A percentile compares a stretch with the other conserved stretches of the same genome.
Conservation (phyloP, 2,888 invertebrate species). For the Mesorhabditis spiculigera region DNA sequence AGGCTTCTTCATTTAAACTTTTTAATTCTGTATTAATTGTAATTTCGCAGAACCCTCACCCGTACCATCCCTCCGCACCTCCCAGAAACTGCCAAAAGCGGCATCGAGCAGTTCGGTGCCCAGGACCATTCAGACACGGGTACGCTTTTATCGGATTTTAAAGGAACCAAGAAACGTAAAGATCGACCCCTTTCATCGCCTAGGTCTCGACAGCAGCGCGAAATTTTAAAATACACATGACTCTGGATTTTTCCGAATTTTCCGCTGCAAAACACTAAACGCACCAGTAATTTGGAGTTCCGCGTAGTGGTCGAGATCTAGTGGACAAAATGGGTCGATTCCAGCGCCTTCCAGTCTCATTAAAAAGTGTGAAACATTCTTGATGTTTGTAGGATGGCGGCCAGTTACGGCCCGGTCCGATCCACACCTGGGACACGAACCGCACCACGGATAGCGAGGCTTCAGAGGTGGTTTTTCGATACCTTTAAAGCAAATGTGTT, state of each 20-base stretch:
- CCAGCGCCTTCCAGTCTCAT: too few species aligned
- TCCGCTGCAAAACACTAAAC: too few species aligned
- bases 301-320: too few species aligned
- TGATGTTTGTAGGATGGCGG: constrained; percentile 47
- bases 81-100: constrained; percentile 37
- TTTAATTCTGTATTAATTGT: not conserved
- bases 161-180: not conserved
- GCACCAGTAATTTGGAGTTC: too few species aligned
- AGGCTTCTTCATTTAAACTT: too few species aligned
- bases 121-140: constrained; percentile 31
- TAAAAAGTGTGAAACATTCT: too few species aligned
- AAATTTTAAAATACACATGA: too few species aligned
- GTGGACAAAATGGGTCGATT: too few species aligned
- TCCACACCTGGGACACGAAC: constrained; percentile 44
- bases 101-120: constrained; percentile 51
- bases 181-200: too few species aligned
- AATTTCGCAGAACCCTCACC: constrained; percentile 16
- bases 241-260: too few species aligned
- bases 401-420: constrained; percentile 34
- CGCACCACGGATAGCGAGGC: not conserved
- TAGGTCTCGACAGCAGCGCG: too few species aligned
- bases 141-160: constrained; percentile 11
- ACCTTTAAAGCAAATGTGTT: constrained; percentile 6
- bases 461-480: constrained; percentile 13
- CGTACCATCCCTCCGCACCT: constrained; percentile 21